A percentile compares a stretch with the other conserved stretches of the same genome.
Evolutionary conservation across 2,797 vertebrate genomes (phyloP).

Genomic region (Pristis pectinata): DNA sequence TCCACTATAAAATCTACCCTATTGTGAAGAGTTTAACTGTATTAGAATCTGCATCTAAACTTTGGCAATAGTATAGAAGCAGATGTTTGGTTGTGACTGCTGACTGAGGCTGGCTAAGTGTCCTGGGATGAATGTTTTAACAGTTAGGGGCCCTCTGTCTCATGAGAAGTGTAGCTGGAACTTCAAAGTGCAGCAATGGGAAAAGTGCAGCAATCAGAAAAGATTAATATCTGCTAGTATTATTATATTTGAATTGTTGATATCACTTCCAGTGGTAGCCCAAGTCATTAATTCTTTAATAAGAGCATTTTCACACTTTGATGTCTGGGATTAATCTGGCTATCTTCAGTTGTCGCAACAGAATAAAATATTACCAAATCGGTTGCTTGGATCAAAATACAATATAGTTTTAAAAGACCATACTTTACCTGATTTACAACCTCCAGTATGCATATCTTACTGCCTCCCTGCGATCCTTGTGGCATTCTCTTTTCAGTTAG

Average conservation of each 20-base stretch:
- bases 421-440: no score
- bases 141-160: slow-evolving; percentile 31
- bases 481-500: no score
- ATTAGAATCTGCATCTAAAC: not conserved
- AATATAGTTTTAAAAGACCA: not conserved
- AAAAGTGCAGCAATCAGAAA: not conserved
- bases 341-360: not conserved
- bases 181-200: slow-evolving; percentile 8
- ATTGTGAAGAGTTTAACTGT: not conserved
- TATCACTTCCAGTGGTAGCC: not conserved
- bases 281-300: not conserved
- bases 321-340: not conserved
- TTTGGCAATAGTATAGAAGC: slow-evolving; percentile 19
- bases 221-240: not conserved
- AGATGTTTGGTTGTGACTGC: slow-evolving; percentile 29
- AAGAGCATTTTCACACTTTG: not conserved
- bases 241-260: not conserved
- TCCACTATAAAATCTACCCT: not conserved
- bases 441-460: no score
- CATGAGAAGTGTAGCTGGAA: slow-evolving; percentile 7
- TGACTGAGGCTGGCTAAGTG: slow-evolving; percentile 6
- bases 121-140: slow-evolving; percentile 22
- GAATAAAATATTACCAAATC: not conserved
- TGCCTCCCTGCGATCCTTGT: no score
- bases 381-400: not conserved